These are phyloP conservation scores for Chironex yamaguchii DNA, from an alignment of 30 jellyfish, hydroid and myxozoan species.

Conservation along the genomic window DNA sequence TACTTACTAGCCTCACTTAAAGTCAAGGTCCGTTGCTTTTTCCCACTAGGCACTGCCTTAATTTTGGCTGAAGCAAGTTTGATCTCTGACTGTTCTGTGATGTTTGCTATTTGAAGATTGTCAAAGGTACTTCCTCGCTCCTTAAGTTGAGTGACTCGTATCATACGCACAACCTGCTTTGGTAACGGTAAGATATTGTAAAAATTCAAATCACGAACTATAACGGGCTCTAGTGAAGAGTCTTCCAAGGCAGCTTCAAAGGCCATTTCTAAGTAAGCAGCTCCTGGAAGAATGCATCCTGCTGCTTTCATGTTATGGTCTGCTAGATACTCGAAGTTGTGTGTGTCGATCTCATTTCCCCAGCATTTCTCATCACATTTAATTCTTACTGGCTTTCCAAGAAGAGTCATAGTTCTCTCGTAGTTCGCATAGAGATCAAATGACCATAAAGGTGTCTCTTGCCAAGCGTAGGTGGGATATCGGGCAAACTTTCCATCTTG, in stretches of 20 bases:
- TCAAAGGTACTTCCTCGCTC: not conserved
- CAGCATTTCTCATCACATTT: slow-evolving; percentile 5
- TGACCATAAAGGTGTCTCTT: slow-evolving; percentile 73
- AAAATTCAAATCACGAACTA: slow-evolving; percentile 30
- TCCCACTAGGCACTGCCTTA: not conserved
- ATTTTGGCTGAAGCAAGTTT: slow-evolving; percentile 27
- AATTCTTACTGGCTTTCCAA: slow-evolving; percentile 49
- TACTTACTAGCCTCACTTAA: slow-evolving; percentile 64
- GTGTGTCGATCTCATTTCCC: slow-evolving; percentile 67
- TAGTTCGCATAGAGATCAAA: slow-evolving; percentile 38
- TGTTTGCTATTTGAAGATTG: slow-evolving; percentile 1
- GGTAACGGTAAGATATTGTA: slow-evolving; percentile 49
- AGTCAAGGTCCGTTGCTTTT: slow-evolving; percentile 6
- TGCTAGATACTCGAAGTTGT: slow-evolving; percentile 21
- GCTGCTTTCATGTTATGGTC: slow-evolving; percentile 76
- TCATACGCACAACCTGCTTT: slow-evolving; percentile 44
- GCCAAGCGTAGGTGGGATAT: slow-evolving; percentile 73
- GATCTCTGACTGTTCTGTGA: slow-evolving; percentile 50
- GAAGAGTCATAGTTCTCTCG: slow-evolving; percentile 36
- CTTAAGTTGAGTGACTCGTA: not conserved
- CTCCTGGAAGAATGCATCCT: slow-evolving; percentile 75
- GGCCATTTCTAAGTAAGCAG: slow-evolving; percentile 67
- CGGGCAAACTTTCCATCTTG: slow-evolving; percentile 45
- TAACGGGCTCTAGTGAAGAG: slow-evolving; percentile 30
- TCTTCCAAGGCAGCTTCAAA: slow-evolving; percentile 46